Evolutionary conservation across 1,140 invertebrate species (phyloP).

Genomic region (Ceratoteleas bidentatus): DNA sequence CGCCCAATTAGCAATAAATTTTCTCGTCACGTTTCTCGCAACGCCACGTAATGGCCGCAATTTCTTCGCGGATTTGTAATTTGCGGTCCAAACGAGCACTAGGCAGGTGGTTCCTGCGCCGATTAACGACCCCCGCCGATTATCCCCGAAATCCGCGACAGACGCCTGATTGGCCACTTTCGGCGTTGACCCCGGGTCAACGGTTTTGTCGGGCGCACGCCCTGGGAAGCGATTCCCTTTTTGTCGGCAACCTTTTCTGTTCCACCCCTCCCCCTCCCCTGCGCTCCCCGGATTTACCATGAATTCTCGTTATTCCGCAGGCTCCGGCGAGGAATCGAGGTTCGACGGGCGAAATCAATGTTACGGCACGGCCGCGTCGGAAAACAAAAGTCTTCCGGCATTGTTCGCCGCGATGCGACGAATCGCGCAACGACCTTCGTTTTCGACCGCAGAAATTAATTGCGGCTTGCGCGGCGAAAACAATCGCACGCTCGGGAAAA

Average conservation of each 20-base stretch:
- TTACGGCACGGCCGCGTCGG: constrained; percentile 7
- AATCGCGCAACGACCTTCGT: constrained; percentile 63
- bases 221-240: constrained; percentile 50
- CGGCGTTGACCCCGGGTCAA: constrained; percentile 55
- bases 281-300: not conserved
- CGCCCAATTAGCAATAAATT: constrained; percentile 4
- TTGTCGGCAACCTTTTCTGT: constrained; percentile 8
- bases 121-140: constrained; percentile 72
- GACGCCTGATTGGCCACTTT: constrained; percentile 69
- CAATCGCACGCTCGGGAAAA: constrained; percentile 56
- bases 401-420: constrained; percentile 54
- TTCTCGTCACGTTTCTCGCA: not conserved
- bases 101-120: constrained; percentile 72
- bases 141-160: constrained; percentile 66
- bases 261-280: not conserved
- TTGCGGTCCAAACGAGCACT: constrained; percentile 12
- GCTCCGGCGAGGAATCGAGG: not conserved
- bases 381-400: constrained; percentile 51
- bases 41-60: constrained; percentile 7
- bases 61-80: constrained; percentile 32
- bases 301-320: not conserved
- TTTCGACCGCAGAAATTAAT: constrained; percentile 60
- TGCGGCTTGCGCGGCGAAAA: constrained; percentile 54
- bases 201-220: constrained; percentile 25
- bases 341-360: constrained; percentile 10